Percentiles rank a stretch among this genome's conserved stretches.
phyloP scores from a whole-genome alignment of 1,140 invertebrate genomes.

The Pseudachorutes palmiensis region DNA sequence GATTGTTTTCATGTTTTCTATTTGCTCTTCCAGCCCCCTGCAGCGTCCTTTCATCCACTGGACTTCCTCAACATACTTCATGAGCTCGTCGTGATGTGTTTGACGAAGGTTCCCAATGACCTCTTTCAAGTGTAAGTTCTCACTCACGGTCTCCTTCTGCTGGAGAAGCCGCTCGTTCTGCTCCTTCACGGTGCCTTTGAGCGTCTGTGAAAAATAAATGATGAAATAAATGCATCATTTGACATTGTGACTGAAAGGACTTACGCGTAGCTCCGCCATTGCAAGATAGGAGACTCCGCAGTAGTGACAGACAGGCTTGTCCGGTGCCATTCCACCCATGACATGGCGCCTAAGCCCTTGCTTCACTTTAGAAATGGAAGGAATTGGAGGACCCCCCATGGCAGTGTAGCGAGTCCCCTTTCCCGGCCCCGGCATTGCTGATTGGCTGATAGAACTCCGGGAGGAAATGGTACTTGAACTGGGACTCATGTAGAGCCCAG shows the following conservation, averaged over 20 bases:
- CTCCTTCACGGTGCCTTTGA: conserved; percentile 16
- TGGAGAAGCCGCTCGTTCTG: conserved; percentile 6
- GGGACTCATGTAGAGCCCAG: background rate
- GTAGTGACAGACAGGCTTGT: conserved; percentile 18
- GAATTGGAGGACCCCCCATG: background rate
- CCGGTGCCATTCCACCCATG: background rate
- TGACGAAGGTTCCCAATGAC: conserved; percentile 1
- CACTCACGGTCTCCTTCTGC: conserved; percentile 10
- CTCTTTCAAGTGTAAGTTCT: conserved; percentile 15
- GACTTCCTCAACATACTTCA: conserved; percentile 5
- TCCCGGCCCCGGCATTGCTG: background rate
- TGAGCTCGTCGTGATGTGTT: conserved; percentile 10
- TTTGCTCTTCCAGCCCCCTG: conserved; percentile 3
- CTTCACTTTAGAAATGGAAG: background rate
- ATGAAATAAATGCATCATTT: background rate
- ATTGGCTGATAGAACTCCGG: background rate
- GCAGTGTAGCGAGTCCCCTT: background rate
- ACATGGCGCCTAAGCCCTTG: background rate
- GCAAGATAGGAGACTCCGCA: conserved; percentile 22
- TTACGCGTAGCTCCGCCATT: conserved; percentile 13
- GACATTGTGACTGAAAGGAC: background rate
- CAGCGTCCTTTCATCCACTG: background rate
- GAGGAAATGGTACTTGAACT: background rate
- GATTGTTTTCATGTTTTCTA: background rate
- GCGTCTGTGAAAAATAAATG: conserved; percentile 5